Evolutionary conservation across 2,113 vertebrate genomes (phyloP), one percentile per base, ranked within the genome.

Genomic region (Holacanthus passer): DNA sequence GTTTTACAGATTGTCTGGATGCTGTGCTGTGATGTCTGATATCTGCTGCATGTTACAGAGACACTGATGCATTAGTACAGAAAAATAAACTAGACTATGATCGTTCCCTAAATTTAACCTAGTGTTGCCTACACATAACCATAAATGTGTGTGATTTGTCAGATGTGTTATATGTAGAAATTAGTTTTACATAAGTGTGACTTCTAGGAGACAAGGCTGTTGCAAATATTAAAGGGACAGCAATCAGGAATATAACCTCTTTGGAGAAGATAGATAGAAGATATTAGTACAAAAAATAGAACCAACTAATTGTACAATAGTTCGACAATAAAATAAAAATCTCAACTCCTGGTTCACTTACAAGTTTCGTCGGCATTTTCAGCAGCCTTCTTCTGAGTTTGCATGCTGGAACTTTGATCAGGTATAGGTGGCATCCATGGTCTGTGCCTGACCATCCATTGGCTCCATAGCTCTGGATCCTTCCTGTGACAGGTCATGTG

Each of bases 1-100:
- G 85, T 84, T 84, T 83, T 71, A 68, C 70, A 81, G 55, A 83
- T 65, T 45, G 71, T 82, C 73, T 47, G 43, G 24, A n/a, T 73
- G 72, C 50, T 77, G 81, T 72, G 71, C 73, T 72, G 35, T 32
- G 56, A 53, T 63, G 59, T 64, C 31, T 60, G 24, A 31, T 52
- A 56, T 77, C 55, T 77, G 48, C 72, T 66, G 55, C 32, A 76
- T 60, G 75, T 6, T 56, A 52, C 32, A 48, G 39, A 68, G 35
- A 73, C 48, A 62, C 24, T 52, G 22, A 64, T 52, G 14, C 31
- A 62, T 32, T 10, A 52, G 20, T 5, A 5, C 22, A 50, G 59
- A 67, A 58, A 69, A 45, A 56, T 35, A 10, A 20, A 48, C 4
- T 1, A 39, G 43, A 32, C 12, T 45, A 1, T 29, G 39, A 62